phyloP scores from a whole-genome alignment of 2,113 vertebrate species.

The Paralichthys olivaceus region DNA sequence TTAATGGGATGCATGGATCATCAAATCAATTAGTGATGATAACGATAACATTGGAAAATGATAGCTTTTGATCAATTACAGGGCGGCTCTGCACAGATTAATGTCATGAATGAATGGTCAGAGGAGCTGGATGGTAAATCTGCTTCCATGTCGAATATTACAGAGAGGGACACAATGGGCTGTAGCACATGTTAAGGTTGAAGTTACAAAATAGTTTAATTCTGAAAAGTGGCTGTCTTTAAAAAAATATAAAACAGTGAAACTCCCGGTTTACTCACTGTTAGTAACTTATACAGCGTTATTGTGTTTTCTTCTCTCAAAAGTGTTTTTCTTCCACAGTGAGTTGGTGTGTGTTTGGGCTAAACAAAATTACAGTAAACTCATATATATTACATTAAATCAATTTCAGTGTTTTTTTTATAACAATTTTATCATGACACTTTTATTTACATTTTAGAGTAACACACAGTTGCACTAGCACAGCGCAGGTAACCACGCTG shows the following conservation, averaged over 20 bases:
- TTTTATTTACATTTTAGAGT: too few relatives aligned
- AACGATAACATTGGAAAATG: constrained; percentile 77
- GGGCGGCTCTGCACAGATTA: constrained; percentile 25
- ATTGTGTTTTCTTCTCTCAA: background rate
- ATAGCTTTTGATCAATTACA: constrained; percentile 71
- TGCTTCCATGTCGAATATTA: background rate
- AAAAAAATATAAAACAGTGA: too few relatives aligned
- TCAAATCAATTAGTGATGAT: constrained; percentile 83
- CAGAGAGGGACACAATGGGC: background rate
- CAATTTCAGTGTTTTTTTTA: background rate
- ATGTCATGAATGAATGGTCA: constrained; percentile 52
- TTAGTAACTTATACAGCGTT: background rate
- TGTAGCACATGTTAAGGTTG: background rate
- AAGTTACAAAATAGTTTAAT: background rate
- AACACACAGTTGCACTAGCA: too few relatives aligned
- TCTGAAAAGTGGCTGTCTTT: too few relatives aligned
- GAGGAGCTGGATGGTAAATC: constrained; percentile 27
- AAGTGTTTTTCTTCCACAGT: too few relatives aligned
- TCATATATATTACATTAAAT: background rate
- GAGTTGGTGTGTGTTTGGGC: background rate
- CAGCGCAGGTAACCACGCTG: background rate
- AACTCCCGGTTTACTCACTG: constrained; percentile 6
- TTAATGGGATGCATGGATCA: constrained; percentile 77
- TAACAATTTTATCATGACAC: background rate
- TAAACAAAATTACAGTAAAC: background rate